Base-by-base conservation (phyloP, 2,888 invertebrate species). In the Stratiomys singularior region DNA sequence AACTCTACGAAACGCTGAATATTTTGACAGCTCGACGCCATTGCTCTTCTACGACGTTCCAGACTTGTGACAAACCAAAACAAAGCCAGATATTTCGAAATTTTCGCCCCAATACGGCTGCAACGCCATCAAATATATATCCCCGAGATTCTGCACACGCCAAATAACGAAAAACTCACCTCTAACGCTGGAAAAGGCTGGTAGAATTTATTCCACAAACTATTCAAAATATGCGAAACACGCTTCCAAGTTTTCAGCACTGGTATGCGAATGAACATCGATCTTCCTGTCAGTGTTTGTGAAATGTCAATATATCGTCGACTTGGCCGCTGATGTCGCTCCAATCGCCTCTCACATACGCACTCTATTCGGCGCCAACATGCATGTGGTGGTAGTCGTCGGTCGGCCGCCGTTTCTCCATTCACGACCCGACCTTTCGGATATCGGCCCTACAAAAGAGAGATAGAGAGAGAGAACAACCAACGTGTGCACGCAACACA, bases 161-260 rank as follows among this genome's bases (percentile, higher is more conserved):
- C 21, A 30, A 67, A 56, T 46, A 60, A 15, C 85, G 28, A 18
- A 44, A 69, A 66, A 77, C 37, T 81, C 84, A 88, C 88, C 80
- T 84, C 85, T 80, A 84, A 83, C 79, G 84, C 83, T 81, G 82
- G 83, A 56, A 85, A 81, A 79, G 86, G 84, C 80, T 80, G 79
- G 78, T 85, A 85, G 77, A 91, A 87, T 89, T 90, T 91, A 87
- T 88, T 89, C 91, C 91, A 91, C 87, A 91, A 86, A 82, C 88
- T 86, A 86, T 89, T 89, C 82, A 90, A 89, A 83, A 91, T 89
- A 88, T 89, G 89, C 83, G 89, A 88, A 84, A 91, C 86, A 86
- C 90, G 90, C 88, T 91, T 91, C 92, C 91, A 92, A 90, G 92
- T 92, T 88, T 90, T 89, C 83, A 89, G 88, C 84, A 91, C 92